Percentiles rank a stretch among this genome's conserved stretches.
phyloP scores from a whole-genome alignment of 2,797 vertebrate genomes.

The Nasua narica region DNA sequence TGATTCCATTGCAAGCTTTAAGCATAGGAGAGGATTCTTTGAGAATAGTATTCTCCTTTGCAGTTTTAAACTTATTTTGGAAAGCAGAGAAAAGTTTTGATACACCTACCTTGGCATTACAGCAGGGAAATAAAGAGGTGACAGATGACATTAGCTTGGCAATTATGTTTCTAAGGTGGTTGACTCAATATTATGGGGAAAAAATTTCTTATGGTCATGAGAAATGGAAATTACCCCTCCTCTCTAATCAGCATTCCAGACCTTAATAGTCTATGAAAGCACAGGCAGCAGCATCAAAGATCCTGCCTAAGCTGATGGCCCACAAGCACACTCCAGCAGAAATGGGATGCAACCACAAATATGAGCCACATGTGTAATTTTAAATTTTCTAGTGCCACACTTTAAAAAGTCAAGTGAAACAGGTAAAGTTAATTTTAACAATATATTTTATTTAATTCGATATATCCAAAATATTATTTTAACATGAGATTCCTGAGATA shows the following conservation, averaged over 20 bases:
- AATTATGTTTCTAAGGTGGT: background rate
- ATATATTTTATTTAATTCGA: background rate
- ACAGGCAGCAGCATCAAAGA: background rate
- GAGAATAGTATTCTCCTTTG: background rate
- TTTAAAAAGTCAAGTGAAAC: background rate
- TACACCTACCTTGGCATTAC: background rate
- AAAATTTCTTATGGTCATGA: background rate
- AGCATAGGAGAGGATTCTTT: background rate
- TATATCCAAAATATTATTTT: background rate
- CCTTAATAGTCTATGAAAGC: background rate
- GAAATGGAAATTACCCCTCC: background rate
- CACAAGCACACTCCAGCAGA: accelerated
- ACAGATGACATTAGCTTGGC: background rate
- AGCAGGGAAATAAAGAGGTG: background rate
- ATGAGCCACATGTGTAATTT: background rate
- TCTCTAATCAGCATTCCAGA: background rate
- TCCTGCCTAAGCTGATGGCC: background rate
- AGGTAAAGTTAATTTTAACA: background rate
- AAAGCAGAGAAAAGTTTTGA: background rate
- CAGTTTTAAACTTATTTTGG: background rate
- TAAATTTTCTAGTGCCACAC: background rate
- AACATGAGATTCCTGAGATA: background rate
- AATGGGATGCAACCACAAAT: background rate
- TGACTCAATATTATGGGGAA: background rate
- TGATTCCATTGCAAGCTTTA: background rate